Percentiles rank a stretch among this genome's conserved stretches.
phyloP scores from a whole-genome alignment of 2,888 invertebrate genomes.

The Chrysolina haemoptera region DNA sequence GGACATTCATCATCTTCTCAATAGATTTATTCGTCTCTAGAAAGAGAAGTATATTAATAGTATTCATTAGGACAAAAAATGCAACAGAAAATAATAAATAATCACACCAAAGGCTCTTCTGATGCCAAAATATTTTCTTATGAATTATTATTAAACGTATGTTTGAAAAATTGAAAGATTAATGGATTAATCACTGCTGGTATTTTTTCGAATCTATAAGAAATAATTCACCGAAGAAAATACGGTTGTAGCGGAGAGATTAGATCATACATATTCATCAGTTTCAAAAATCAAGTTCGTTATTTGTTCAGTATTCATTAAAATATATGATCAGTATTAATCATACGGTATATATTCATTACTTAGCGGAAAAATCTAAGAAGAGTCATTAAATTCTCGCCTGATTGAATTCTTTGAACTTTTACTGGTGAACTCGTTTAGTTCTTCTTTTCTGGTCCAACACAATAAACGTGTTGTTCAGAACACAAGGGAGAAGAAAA shows the following conservation, averaged over 20 bases:
- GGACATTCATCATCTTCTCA: background rate
- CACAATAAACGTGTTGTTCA: no score
- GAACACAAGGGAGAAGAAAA: no score
- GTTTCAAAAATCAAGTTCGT: background rate
- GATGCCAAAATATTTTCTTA: background rate
- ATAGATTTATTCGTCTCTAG: background rate
- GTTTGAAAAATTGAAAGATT: conserved; percentile 13
- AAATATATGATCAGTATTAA: background rate
- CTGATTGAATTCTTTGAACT: background rate
- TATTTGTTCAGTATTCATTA: conserved; percentile 2
- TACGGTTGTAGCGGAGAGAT: conserved; percentile 3
- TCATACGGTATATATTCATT: background rate
- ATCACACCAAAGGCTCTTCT: background rate
- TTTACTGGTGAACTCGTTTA: background rate
- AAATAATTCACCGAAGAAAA: background rate
- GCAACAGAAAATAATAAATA: conserved; percentile 7
- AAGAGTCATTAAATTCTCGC: background rate
- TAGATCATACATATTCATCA: conserved; percentile 7
- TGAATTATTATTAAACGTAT: background rate
- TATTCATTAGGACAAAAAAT: conserved; percentile 7
- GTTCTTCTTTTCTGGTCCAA: no score
- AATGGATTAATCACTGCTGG: background rate
- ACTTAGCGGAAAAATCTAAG: background rate
- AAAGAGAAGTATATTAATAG: conserved; percentile 10
- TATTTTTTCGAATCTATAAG: background rate